Percentiles rank a stretch among this genome's conserved stretches.
Evolutionary conservation across 1,140 invertebrate genomes (phyloP).

Genomic region (Zeugodacus cucurbitae): DNA sequence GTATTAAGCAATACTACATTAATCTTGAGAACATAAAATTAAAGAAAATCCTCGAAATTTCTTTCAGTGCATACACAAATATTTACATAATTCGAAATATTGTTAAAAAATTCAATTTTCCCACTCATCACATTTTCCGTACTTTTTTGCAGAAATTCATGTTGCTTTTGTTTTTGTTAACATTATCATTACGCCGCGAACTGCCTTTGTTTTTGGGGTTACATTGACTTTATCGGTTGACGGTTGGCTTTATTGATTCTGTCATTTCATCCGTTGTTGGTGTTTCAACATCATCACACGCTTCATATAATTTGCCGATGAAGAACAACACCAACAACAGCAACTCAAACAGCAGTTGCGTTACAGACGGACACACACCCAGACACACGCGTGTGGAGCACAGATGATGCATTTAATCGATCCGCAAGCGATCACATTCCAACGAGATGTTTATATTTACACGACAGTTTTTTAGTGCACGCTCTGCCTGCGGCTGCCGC

Average conservation of each 20-base stretch:
- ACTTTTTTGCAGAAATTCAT: neutral
- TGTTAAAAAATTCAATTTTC: neutral
- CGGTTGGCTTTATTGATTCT: constrained; percentile 20
- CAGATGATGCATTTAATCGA: constrained; percentile 35
- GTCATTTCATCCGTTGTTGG: neutral
- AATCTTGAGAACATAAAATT: too few relatives aligned
- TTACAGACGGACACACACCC: neutral
- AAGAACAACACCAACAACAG: neutral
- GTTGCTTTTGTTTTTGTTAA: neutral
- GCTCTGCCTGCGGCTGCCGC: neutral
- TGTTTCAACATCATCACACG: constrained; percentile 14
- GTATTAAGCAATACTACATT: too few relatives aligned
- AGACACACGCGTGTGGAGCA: neutral
- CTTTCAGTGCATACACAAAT: neutral
- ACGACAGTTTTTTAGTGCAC: constrained; percentile 1
- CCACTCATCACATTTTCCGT: neutral
- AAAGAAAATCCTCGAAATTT: neutral
- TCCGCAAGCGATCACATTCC: constrained; percentile 31
- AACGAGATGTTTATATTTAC: constrained; percentile 32
- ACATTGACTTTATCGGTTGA: constrained; percentile 4
- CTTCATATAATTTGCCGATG: constrained; percentile 19
- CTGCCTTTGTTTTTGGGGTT: constrained; percentile 4
- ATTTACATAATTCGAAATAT: too few relatives aligned
- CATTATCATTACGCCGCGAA: neutral
- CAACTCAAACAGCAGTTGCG: neutral